A percentile compares a stretch with the other conserved stretches of the same genome.
Conservation (phyloP, 2,797 vertebrate species). For the Cossypha dichroa region DNA sequence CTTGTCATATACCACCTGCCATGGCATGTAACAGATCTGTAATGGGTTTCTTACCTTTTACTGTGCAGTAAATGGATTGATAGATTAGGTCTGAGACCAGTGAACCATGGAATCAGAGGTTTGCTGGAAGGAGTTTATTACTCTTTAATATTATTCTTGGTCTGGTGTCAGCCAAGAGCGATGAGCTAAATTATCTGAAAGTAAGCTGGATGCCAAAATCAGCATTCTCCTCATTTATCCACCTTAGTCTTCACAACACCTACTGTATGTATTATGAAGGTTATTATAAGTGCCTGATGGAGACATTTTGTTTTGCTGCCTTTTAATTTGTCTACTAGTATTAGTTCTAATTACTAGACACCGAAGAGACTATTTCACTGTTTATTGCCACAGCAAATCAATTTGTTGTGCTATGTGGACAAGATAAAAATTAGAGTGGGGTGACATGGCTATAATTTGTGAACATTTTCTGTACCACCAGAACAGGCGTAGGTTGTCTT, state of each 20-base stretch:
- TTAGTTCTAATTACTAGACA: conserved; percentile 66
- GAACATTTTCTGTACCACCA: conserved; percentile 38
- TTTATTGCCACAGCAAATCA: conserved; percentile 60
- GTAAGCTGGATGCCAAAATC: conserved; percentile 76
- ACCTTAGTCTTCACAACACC: conserved; percentile 59
- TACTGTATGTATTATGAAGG: conserved; percentile 60
- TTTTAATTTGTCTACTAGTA: conserved; percentile 67
- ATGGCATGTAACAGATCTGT: conserved; percentile 72
- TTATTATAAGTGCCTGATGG: conserved; percentile 57
- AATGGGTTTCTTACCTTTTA: conserved; percentile 80
- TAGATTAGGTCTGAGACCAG: conserved; percentile 77
- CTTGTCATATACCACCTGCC: conserved; percentile 76
- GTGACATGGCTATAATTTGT: conserved; percentile 44
- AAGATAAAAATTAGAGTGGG: conserved; percentile 21
- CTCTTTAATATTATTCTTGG: conserved; percentile 80
- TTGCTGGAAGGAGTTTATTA: conserved; percentile 78
- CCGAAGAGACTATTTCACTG: conserved; percentile 33
- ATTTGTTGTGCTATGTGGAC: conserved; percentile 46
- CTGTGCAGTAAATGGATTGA: conserved; percentile 79
- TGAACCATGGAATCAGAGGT: conserved; percentile 76
- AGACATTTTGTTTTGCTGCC: conserved; percentile 61
- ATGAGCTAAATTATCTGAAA: conserved; percentile 80
- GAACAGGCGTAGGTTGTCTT: conserved; percentile 9
- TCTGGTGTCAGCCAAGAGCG: conserved; percentile 75
- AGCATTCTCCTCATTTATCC: conserved; percentile 75